Evolutionary conservation across 2,797 vertebrate genomes (phyloP).

Genomic region (Coregonus sp.): DNA sequence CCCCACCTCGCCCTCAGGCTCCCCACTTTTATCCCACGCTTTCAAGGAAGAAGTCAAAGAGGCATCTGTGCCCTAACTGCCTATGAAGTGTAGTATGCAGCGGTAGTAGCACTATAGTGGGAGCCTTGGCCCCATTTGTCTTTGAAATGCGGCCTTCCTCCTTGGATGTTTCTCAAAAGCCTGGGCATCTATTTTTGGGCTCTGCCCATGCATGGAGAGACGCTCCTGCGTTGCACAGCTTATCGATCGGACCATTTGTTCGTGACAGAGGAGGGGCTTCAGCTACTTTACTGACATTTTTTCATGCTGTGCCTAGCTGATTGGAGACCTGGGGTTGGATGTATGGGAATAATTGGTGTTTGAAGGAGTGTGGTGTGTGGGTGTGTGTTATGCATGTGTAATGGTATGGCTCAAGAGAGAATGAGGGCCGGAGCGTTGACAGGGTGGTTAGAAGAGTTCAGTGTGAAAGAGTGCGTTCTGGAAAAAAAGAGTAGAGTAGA

Average conservation of each 20-base stretch:
- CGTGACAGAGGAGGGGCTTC: slow-evolving; percentile 71
- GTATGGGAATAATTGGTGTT: slow-evolving; percentile 72
- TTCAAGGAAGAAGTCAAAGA: slow-evolving; percentile 2
- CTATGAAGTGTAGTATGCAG: slow-evolving; percentile 57
- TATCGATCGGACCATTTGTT: neutral
- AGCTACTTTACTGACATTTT: slow-evolving; percentile 69
- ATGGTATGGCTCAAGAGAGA: slow-evolving; percentile 74
- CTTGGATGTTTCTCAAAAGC: slow-evolving; percentile 77
- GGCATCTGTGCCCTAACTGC: slow-evolving; percentile 12
- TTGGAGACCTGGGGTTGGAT: slow-evolving; percentile 69
- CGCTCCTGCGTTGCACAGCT: slow-evolving; percentile 64
- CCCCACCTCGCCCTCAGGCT: slow-evolving; percentile 17
- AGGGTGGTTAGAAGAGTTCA: slow-evolving; percentile 48
- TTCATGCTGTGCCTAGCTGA: slow-evolving; percentile 84
- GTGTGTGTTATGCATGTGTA: slow-evolving; percentile 70
- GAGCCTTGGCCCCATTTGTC: slow-evolving; percentile 70
- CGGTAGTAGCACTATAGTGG: slow-evolving; percentile 63
- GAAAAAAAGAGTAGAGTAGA: slow-evolving; percentile 3
- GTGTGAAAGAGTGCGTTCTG: slow-evolving; percentile 5
- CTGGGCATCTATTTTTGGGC: slow-evolving; percentile 79
- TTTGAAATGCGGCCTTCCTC: slow-evolving; percentile 77
- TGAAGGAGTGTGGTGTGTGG: slow-evolving; percentile 65
- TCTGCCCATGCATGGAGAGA: slow-evolving; percentile 74
- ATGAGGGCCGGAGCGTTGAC: slow-evolving; percentile 62
- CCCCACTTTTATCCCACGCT: neutral